Evolutionary conservation across 2,113 vertebrate species (phyloP).

Genomic region (Myrmecobius fasciatus): DNA sequence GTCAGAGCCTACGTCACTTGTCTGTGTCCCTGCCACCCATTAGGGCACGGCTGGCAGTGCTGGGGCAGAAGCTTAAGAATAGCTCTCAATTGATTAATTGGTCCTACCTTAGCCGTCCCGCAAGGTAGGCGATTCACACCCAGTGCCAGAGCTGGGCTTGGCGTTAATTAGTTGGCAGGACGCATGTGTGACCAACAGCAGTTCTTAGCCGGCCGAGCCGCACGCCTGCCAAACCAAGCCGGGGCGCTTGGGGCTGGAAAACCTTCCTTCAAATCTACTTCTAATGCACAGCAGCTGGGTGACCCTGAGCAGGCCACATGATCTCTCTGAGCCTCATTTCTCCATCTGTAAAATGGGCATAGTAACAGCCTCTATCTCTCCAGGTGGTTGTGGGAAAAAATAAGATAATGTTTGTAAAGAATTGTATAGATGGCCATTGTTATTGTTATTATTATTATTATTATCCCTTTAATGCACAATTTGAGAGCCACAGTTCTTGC

Average conservation of each 20-base stretch:
- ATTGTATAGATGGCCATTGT: neutral
- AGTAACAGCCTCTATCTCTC: too few species aligned
- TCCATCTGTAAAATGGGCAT: neutral
- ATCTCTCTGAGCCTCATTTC: neutral
- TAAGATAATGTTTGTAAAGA: neutral
- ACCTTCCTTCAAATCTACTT: neutral
- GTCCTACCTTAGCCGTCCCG: neutral
- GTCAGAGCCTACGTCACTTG: neutral
- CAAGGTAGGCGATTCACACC: neutral
- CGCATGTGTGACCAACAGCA: neutral
- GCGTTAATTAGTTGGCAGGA: neutral
- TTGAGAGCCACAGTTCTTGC: neutral
- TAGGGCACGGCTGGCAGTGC: neutral
- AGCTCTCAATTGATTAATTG: neutral
- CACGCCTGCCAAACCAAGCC: neutral
- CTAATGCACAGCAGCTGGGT: neutral
- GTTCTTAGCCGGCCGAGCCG: neutral
- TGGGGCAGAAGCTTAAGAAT: neutral
- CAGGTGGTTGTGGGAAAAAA: neutral
- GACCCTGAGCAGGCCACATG: constrained; percentile 27
- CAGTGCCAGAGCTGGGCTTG: neutral
- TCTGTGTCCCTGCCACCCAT: neutral
- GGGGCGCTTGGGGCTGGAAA: neutral
- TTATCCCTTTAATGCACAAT: neutral
- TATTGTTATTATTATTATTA: too few species aligned